Conservation (phyloP, 1,140 invertebrate species). For the Aphelenchoides besseyi region DNA sequence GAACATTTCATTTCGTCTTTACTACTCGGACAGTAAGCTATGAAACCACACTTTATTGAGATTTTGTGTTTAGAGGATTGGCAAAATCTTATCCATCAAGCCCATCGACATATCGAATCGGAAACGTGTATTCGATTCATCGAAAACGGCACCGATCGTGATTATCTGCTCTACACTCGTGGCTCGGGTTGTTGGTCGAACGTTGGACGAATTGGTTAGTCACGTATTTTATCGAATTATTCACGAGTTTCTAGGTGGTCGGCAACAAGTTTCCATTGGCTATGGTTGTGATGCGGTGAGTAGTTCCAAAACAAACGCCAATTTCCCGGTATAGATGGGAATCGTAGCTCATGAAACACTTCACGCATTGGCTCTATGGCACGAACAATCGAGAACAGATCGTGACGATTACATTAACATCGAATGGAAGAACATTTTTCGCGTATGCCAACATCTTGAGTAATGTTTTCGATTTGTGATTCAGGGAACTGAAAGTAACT, state of each 20-base stretch:
- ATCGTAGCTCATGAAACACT: constrained; percentile 65
- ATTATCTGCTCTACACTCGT: constrained; percentile 51
- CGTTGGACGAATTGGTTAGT: constrained; percentile 49
- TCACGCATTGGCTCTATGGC: constrained; percentile 64
- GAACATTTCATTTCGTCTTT: constrained; percentile 47
- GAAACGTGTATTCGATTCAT: constrained; percentile 54
- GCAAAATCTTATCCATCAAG: constrained; percentile 47
- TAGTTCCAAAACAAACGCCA: background rate
- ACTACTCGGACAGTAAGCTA: constrained; percentile 33
- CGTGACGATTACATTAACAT: constrained; percentile 57
- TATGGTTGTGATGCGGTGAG: constrained; percentile 59
- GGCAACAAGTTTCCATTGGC: constrained; percentile 57
- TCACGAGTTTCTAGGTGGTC: too few species aligned
- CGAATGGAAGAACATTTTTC: constrained; percentile 46
- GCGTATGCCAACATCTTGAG: constrained; percentile 31
- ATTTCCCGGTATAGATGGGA: constrained; percentile 45
- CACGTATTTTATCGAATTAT: too few species aligned
- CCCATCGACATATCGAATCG: constrained; percentile 48
- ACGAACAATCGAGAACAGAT: constrained; percentile 63
- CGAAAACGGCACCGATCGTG: constrained; percentile 44
- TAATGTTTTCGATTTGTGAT: constrained; percentile 21
- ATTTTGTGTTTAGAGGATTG: constrained; percentile 46
- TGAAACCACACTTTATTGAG: background rate
- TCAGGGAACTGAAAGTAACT: constrained; percentile 57
- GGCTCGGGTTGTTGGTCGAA: constrained; percentile 61